phyloP scores from a whole-genome alignment of 1,140 invertebrate species.

The Drosophila bifasciata region DNA sequence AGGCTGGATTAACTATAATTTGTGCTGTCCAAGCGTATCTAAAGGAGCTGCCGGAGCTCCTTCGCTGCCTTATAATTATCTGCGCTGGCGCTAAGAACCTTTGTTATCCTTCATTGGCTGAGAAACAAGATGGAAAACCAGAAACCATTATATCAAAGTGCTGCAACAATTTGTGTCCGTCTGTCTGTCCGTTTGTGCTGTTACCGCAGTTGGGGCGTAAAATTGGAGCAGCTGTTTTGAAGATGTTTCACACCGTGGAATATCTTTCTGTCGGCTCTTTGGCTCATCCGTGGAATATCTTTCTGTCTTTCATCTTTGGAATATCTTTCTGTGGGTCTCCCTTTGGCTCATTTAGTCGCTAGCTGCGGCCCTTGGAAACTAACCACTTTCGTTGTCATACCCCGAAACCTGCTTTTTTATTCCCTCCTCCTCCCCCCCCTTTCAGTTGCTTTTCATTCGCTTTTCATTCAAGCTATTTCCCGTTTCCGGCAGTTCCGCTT shows the following conservation, averaged over 20 bases:
- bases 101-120: slow-evolving; percentile 12
- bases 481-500: slow-evolving; percentile 56
- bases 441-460: too few relatives aligned
- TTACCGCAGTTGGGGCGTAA: slow-evolving; percentile 51
- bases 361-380: slow-evolving; percentile 53
- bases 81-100: not conserved
- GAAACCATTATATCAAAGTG: slow-evolving; percentile 35
- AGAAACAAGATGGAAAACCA: slow-evolving; percentile 4
- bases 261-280: not conserved
- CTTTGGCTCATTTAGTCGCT: slow-evolving; percentile 48
- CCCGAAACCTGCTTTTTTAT: too few relatives aligned
- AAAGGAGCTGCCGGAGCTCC: too few relatives aligned
- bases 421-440: slow-evolving; percentile 16
- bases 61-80: not conserved
- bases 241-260: slow-evolving; percentile 1
- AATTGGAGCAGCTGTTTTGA: slow-evolving; percentile 69
- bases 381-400: slow-evolving; percentile 58
- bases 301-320: not conserved
- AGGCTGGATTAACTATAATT: too few relatives aligned
- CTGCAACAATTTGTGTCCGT: slow-evolving; percentile 8
- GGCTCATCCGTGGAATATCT: not conserved
- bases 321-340: not conserved
- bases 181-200: slow-evolving; percentile 20
- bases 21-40: too few relatives aligned
- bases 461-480: slow-evolving; percentile 44